These are phyloP conservation scores for Heliconius sara DNA, from an alignment of 2,888 invertebrate genomes.

Conservation along the genomic window DNA sequence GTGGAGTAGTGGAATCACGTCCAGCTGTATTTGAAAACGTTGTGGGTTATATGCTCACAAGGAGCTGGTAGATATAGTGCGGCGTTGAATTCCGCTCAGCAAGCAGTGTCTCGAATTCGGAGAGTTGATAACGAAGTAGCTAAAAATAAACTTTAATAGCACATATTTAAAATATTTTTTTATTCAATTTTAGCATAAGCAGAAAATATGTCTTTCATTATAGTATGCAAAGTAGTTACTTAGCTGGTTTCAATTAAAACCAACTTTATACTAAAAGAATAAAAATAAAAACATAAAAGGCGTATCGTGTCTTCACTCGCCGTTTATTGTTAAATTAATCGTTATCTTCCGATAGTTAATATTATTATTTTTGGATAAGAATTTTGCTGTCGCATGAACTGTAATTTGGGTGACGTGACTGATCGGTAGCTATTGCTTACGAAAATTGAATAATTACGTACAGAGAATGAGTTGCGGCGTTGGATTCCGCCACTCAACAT, in stretches of 20 bases:
- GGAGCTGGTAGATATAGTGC: no score
- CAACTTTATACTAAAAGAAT: slow-evolving; percentile 36
- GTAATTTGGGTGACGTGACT: slow-evolving; percentile 32
- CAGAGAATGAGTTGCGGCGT: no score
- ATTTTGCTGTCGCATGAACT: slow-evolving; percentile 11
- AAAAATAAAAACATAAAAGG: slow-evolving; percentile 6
- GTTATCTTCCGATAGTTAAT: slow-evolving; percentile 19
- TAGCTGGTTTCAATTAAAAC: slow-evolving; percentile 39
- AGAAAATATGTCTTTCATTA: slow-evolving; percentile 29
- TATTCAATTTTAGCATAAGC: neutral
- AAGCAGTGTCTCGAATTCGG: no score
- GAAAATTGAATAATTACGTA: slow-evolving; percentile 13
- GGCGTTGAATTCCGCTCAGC: no score
- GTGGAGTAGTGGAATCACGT: no score
- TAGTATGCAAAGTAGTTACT: slow-evolving; percentile 34
- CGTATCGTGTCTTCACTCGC: slow-evolving; percentile 25
- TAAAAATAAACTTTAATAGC: no score
- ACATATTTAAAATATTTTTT: neutral
- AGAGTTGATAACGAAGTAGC: no score
- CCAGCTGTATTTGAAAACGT: no score
- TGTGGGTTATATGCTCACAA: no score
- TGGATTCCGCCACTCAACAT: no score
- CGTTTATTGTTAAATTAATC: slow-evolving; percentile 33
- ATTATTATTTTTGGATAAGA: slow-evolving; percentile 30
- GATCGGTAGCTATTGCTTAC: slow-evolving; percentile 6